Evolutionary conservation across 2,113 vertebrate genomes (phyloP), one percentile per base, ranked within the genome.

Genomic region (Bolborhynchus lineola): DNA sequence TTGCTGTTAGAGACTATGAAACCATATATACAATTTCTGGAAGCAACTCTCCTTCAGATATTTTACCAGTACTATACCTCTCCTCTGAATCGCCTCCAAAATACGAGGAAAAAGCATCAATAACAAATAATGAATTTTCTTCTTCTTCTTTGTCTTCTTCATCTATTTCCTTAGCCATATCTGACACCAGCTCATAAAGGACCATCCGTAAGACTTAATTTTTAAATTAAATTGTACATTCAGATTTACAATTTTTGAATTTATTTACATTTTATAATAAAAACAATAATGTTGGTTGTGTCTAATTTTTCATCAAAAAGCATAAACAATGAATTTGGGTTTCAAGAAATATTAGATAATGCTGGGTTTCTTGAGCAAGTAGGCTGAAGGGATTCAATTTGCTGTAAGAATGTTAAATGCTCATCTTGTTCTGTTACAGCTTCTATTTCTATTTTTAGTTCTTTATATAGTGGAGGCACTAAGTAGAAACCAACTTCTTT

Each of bases 231-330:
- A 84, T 49, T 93, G 29, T 95, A 60, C 39, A 64, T 21, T 57
- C 11, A 72, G 28, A 87, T 85, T 91, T 50, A 33, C 29, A 59
- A 18, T 16, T 78, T 88, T 69, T 68, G 23, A 86, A 93, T 92
- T 96, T 97, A 97, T 97, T 97, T 96, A 96, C 93, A 33, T 95
- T 98, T 98, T 96, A 8, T 97, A 97, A 98, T 97, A 97, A 97
- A 97, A 97, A 26, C n/a, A 77, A 9, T 93, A 86, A 94, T 49
- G 33, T 42, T 96, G 68, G 0, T 44, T 92, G 33, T 78, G 90
- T 93, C 72, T 95, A 35, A 53, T 86, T 86, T 94, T 90, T 95
- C 77, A 68, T 90, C 35, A 69, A 53, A 46, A 88, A 71, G 16
- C 28, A 12, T n/a, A 39, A 82, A 52, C 59, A 31, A 24, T 62